Conservation (phyloP, 2,797 vertebrate species). For the Chaetodon trifasciatus region DNA sequence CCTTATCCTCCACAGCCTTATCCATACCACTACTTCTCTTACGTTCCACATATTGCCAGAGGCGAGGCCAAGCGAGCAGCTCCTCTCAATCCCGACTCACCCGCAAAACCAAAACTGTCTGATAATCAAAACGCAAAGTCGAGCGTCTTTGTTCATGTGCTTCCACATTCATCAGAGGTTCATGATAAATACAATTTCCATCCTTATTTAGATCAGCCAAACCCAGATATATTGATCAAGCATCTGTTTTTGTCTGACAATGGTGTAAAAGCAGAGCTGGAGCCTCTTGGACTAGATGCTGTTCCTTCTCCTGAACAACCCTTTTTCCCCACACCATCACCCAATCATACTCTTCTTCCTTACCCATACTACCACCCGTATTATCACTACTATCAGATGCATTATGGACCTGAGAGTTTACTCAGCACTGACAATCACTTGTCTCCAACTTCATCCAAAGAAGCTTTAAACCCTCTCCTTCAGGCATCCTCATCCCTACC, state of each 20-base stretch:
- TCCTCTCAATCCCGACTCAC: not conserved
- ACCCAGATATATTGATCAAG: not conserved
- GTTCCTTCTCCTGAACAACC: constrained; percentile 23
- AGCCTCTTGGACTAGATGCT: not conserved
- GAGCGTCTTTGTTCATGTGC: fast-evolving
- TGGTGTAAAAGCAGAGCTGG: not conserved
- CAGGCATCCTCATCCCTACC: not conserved
- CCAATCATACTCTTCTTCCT: constrained; percentile 15
- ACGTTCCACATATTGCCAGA: constrained; percentile 25
- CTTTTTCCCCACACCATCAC: not conserved
- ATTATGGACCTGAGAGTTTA: constrained; percentile 25
- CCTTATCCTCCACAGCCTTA: constrained; percentile 16
- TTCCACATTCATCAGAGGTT: not conserved
- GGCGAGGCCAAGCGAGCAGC: constrained; percentile 1
- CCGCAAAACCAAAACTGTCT: not conserved
- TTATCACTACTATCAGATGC: constrained; percentile 43
- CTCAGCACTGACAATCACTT: fast-evolving
- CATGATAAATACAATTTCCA: not conserved
- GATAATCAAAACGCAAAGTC: not conserved
- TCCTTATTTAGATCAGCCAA: not conserved
- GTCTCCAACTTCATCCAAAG: constrained; percentile 22
- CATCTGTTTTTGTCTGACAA: not conserved
- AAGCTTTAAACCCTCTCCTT: not conserved
- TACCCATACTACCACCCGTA: constrained; percentile 43
- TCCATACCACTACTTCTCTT: constrained; percentile 35